A percentile compares a stretch with the other conserved stretches of the same genome.
Conservation (phyloP, 2,113 vertebrate species). For the Albula glossodonta region DNA sequence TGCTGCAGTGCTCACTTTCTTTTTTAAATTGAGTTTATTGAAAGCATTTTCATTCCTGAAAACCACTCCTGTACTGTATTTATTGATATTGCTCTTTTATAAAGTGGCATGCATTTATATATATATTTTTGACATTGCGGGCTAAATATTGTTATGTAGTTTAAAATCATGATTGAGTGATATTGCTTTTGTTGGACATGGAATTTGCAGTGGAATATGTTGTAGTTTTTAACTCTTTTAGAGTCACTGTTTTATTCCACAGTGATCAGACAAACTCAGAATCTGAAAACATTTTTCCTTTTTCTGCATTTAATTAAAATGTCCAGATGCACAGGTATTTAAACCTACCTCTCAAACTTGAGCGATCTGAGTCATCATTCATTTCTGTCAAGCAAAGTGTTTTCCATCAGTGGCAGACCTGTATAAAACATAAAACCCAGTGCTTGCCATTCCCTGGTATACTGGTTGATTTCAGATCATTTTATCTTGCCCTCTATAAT, state of each 20-base stretch:
- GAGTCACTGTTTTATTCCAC: background rate
- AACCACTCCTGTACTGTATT: background rate
- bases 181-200: background rate
- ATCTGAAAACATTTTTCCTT: background rate
- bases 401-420: background rate
- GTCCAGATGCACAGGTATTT: background rate
- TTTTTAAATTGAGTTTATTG: background rate
- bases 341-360: background rate
- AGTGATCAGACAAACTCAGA: background rate
- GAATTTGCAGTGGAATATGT: background rate
- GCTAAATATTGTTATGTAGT: background rate
- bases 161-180: background rate
- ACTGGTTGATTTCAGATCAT: conserved; percentile 1
- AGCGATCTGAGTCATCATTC: background rate
- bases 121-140: background rate
- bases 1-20: background rate
- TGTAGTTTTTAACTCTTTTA: background rate
- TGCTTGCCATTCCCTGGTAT: background rate
- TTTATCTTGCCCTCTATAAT: background rate
- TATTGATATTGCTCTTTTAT: too few relatives aligned
- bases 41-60: background rate
- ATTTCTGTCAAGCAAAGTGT: background rate
- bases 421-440: background rate
- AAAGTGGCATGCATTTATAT: background rate
- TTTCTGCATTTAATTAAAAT: background rate